Percentiles rank a stretch among this genome's conserved stretches.
Evolutionary conservation across 2,113 vertebrate genomes (phyloP).

Genomic region (Cryptomyrus ogoouensis): DNA sequence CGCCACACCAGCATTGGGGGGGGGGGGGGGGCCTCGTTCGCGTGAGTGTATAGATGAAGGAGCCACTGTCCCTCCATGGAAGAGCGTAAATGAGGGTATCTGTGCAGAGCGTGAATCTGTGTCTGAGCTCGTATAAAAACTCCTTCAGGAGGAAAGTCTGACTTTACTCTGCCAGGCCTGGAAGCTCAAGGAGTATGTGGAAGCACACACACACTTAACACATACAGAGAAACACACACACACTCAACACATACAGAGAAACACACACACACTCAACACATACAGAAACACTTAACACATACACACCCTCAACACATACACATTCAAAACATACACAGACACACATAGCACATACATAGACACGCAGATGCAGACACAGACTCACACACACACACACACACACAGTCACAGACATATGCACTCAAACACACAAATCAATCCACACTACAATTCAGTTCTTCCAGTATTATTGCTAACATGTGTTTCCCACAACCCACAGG

Average conservation of each 20-base stretch:
- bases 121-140: neutral
- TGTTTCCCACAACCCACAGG: slow-evolving; percentile 6
- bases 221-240: neutral
- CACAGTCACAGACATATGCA: neutral
- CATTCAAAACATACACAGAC: neutral
- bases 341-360: neutral
- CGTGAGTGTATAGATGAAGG: neutral
- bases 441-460: slow-evolving; percentile 24
- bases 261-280: neutral
- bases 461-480: slow-evolving; percentile 15
- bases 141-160: neutral
- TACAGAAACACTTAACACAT: neutral
- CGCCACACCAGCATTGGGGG: neutral
- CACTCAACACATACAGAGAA: neutral
- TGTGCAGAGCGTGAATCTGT: neutral
- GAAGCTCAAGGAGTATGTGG: slow-evolving; percentile 10
- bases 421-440: neutral
- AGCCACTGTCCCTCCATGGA: neutral
- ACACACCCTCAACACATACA: too few species aligned
- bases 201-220: neutral
- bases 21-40: too few species aligned
- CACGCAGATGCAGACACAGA: neutral
- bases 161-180: neutral
- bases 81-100: neutral
- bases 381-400: neutral